phyloP scores from a whole-genome alignment of 2,888 invertebrate species.

The Geophilus truncorum region DNA sequence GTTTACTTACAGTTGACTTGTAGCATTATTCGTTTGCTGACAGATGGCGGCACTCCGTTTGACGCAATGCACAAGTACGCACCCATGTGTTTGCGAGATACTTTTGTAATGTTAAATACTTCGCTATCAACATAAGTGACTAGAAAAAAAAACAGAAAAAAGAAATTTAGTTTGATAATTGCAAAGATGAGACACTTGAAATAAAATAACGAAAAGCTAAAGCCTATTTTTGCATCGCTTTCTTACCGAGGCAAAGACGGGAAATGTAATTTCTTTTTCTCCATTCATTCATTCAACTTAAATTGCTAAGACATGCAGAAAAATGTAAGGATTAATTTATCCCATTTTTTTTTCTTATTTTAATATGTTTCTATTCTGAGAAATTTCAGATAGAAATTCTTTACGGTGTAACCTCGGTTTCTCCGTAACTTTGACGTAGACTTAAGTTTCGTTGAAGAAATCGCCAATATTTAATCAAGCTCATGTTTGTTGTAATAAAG shows the following conservation, averaged over 20 bases:
- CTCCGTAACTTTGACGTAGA: neutral
- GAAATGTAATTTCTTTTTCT: neutral
- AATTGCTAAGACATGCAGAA: neutral
- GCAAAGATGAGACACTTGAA: too few relatives aligned
- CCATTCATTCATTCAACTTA: neutral
- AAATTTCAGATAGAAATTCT: neutral
- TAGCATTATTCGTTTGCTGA: slow-evolving; percentile 75
- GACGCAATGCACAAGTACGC: slow-evolving; percentile 88
- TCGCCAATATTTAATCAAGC: neutral
- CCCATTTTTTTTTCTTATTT: neutral
- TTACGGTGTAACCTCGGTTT: neutral
- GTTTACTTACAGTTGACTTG: slow-evolving; percentile 79
- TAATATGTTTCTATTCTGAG: neutral
- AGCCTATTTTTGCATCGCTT: too few relatives aligned
- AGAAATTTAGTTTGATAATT: too few relatives aligned
- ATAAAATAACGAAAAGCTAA: too few relatives aligned
- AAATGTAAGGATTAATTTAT: neutral
- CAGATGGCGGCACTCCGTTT: slow-evolving; percentile 86
- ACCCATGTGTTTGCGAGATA: slow-evolving; percentile 86
- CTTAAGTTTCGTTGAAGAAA: neutral
- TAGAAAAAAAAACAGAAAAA: slow-evolving; percentile 51
- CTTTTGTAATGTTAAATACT: slow-evolving; percentile 75
- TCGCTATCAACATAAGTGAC: slow-evolving; percentile 85
- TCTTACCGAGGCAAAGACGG: too few relatives aligned
- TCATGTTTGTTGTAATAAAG: neutral